A percentile compares a stretch with the other conserved stretches of the same genome.
Conservation (phyloP, 1,140 invertebrate genomes). For the Araneus ventricosus region DNA sequence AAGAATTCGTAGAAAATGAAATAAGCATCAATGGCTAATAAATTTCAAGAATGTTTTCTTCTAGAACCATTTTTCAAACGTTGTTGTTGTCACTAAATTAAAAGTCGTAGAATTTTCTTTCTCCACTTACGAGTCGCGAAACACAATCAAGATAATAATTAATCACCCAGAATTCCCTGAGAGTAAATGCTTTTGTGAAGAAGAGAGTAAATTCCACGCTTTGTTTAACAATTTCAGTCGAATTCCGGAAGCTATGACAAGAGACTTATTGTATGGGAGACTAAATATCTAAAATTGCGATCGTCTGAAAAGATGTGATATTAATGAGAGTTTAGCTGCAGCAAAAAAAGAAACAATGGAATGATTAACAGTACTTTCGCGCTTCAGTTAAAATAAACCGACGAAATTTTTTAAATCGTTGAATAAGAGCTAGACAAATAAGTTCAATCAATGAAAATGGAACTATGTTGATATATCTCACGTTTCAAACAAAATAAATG, state of each 20-base stretch:
- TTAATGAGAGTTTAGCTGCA: conserved; percentile 1
- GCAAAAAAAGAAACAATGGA: not conserved
- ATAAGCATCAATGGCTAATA: conserved; percentile 24
- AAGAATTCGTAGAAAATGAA: not conserved
- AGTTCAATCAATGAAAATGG: not conserved
- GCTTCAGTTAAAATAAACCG: not conserved
- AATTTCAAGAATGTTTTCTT: conserved; percentile 41
- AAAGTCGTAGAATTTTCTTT: conserved; percentile 16
- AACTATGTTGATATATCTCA: not conserved
- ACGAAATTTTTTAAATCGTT: not conserved
- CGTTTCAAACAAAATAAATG: no score
- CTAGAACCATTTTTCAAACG: conserved; percentile 23
- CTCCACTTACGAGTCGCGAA: not conserved
- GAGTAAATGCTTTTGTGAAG: not conserved
- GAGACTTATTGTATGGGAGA: not conserved
- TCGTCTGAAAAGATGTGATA: not conserved
- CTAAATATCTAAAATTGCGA: conserved; percentile 8
- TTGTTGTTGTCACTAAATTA: conserved; percentile 38
- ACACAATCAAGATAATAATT: conserved; percentile 55
- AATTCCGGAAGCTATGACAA: conserved; percentile 35
- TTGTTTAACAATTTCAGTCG: conserved; percentile 36
- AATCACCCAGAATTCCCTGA: conserved; percentile 5
- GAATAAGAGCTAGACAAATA: not conserved
- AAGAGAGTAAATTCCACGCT: conserved; percentile 26
- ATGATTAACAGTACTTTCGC: not conserved